phyloP scores from a whole-genome alignment of 2,113 vertebrate species.

The Daubentonia madagascariensis region DNA sequence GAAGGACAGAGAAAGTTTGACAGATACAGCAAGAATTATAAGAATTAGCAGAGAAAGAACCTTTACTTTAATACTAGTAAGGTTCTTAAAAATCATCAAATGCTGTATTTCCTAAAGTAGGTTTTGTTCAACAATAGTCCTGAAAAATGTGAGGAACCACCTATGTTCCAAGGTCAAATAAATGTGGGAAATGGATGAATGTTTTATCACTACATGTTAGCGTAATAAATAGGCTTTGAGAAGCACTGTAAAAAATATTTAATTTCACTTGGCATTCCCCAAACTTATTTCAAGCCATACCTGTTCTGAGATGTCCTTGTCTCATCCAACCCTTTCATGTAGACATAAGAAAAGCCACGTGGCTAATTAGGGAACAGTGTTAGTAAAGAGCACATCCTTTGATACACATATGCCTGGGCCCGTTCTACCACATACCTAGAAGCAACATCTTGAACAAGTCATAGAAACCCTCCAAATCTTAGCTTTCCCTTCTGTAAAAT shows the following conservation, averaged over 20 bases:
- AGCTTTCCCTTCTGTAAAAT: not conserved
- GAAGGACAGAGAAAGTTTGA: not conserved
- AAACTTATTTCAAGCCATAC: not conserved
- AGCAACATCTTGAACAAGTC: not conserved
- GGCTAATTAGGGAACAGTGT: not conserved
- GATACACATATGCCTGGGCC: not conserved
- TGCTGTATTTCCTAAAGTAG: not conserved
- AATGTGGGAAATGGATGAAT: not conserved
- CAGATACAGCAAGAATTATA: not conserved
- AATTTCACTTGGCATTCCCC: not conserved
- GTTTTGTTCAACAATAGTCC: not conserved
- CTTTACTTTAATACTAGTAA: not conserved
- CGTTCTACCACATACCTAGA: not conserved
- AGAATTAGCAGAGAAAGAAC: not conserved
- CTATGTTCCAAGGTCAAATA: not conserved
- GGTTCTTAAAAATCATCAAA: not conserved
- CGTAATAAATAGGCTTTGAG: not conserved
- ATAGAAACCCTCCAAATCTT: not conserved
- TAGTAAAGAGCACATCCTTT: not conserved
- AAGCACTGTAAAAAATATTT: not conserved
- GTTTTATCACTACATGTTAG: not conserved
- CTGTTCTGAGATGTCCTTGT: not conserved
- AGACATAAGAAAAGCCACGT: not conserved
- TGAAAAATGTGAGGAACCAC: not conserved
- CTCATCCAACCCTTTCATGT: not conserved